A percentile compares a stretch with the other conserved stretches of the same genome.
Conservation (phyloP, 92 coral and sea anemone genomes). For the Anthopleura xanthogrammica region DNA sequence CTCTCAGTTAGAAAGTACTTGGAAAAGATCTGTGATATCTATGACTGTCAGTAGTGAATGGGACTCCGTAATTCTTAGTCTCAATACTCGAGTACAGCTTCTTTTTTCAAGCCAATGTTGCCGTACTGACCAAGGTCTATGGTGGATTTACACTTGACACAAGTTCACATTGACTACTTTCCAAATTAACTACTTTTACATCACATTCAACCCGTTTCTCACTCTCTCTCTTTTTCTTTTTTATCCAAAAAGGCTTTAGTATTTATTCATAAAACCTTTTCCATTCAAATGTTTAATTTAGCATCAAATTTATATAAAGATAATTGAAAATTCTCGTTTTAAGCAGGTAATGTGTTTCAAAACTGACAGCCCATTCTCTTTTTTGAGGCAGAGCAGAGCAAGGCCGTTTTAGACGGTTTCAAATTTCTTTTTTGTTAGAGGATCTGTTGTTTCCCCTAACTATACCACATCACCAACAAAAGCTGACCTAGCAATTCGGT, state of each 20-base stretch:
- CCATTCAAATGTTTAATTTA: conserved; percentile 8
- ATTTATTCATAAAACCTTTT: conserved; percentile 11
- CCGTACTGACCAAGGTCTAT: conserved; percentile 1
- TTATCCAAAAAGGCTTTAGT: not conserved
- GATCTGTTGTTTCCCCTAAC: conserved; percentile 12
- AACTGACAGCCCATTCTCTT: conserved; percentile 15
- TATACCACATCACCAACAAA: conserved; percentile 16
- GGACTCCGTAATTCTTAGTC: not conserved
- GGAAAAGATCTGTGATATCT: conserved; percentile 10
- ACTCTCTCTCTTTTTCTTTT: not conserved
- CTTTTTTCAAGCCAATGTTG: not conserved
- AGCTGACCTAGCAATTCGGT: not conserved
- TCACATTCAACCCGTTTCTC: conserved; percentile 8
- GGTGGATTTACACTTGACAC: conserved; percentile 15
- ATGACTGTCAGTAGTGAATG: not conserved
- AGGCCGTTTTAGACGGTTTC: conserved; percentile 20
- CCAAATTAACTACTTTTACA: conserved; percentile 12
- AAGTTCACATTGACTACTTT: conserved; percentile 8
- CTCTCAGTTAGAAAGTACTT: conserved; percentile 19
- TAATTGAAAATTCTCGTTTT: conserved; percentile 12
- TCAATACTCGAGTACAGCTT: conserved; percentile 2
- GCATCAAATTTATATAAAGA: conserved; percentile 9
- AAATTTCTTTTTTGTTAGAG: conserved; percentile 15
- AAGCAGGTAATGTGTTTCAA: conserved; percentile 17
- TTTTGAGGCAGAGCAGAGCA: conserved; percentile 7